A percentile compares a stretch with the other conserved stretches of the same genome.
phyloP scores from a whole-genome alignment of 2,797 vertebrate genomes.

The Eidolon dupreanum region DNA sequence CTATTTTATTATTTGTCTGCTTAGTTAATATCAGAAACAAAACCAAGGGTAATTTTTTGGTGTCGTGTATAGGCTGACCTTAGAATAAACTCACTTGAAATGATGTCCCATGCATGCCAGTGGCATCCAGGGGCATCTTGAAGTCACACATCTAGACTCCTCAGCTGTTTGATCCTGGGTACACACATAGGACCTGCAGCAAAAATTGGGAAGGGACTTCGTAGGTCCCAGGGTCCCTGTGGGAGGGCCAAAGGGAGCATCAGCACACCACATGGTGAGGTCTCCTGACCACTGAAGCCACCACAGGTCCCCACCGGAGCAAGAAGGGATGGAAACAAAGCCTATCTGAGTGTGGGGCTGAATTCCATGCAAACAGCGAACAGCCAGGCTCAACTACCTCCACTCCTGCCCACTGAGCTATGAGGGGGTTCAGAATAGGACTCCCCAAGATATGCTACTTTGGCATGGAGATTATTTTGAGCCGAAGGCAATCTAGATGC shows the following conservation, averaged over 20 bases:
- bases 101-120: not conserved
- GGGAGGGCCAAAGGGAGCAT: not conserved
- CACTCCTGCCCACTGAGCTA: not conserved
- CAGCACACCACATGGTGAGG: not conserved
- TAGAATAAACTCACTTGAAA: not conserved
- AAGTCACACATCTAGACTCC: not conserved
- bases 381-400: not conserved
- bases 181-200: no score
- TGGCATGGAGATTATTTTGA: not conserved
- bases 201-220: not conserved
- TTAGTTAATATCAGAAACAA: not conserved
- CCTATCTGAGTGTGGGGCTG: not conserved
- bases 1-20: not conserved
- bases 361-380: not conserved
- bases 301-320: not conserved
- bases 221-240: fast-evolving
- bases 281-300: not conserved
- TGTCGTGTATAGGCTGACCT: not conserved
- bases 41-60: not conserved
- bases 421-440: not conserved
- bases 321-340: not conserved
- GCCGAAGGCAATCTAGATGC: not conserved
- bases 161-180: not conserved
- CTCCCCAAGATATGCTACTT: not conserved
- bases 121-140: not conserved